Conservation (phyloP, 2,888 invertebrate genomes). For the Himalopsyche anomala region DNA sequence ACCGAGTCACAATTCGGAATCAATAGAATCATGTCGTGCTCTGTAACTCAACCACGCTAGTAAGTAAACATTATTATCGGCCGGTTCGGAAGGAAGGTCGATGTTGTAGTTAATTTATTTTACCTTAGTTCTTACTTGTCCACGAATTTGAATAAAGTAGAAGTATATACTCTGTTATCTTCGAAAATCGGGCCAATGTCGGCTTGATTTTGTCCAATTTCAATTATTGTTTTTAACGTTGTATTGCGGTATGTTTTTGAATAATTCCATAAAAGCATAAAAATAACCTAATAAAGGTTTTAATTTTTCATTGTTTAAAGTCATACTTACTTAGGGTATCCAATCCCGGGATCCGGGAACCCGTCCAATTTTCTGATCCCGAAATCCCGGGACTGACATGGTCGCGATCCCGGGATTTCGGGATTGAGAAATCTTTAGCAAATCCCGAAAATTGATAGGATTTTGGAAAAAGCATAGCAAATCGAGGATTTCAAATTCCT, state of each 20-base stretch:
- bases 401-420: too few species aligned
- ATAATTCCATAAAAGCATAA: too few species aligned
- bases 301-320: too few species aligned
- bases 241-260: not conserved
- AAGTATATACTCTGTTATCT: not conserved
- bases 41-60: not conserved
- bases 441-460: too few species aligned
- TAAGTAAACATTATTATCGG: slow-evolving; percentile 4
- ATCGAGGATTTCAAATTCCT: too few species aligned
- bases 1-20: not conserved
- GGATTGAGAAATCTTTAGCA: too few species aligned
- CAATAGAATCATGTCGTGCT: not conserved
- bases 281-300: too few species aligned
- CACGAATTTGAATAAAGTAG: not conserved
- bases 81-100: not conserved
- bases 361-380: too few species aligned
- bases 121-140: not conserved
- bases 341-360: too few species aligned
- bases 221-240: not conserved
- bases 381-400: too few species aligned
- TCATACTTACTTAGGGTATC: too few species aligned
- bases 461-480: too few species aligned
- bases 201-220: not conserved
- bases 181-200: not conserved
- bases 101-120: not conserved